Evolutionary conservation across 2,113 vertebrate genomes (phyloP), one percentile per base, ranked within the genome.

Genomic region (Sphyrna mokarran): DNA sequence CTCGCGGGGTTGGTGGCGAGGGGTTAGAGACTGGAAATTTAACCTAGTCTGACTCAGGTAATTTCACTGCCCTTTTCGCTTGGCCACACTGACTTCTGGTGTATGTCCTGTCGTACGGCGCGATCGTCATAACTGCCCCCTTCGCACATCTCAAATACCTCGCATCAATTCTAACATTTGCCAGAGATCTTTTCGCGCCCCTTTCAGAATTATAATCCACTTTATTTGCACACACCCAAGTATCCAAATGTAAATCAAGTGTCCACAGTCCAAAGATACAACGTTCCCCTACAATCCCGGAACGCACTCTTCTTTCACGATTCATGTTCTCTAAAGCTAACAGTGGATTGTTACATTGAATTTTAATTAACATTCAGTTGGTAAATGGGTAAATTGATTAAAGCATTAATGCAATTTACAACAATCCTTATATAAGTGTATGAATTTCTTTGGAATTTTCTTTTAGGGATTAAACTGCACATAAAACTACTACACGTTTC

Each of bases 321-420:
- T 40, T 37, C n/a, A 68, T 26, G 69, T 70, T 94, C 66, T 69
- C 8, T 0, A 89, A 89, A 54, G 86, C 1, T 95, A 95, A 95
- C 69, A 95, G 48, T 48, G 54, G 68, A 29, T 29, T 26, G 48
- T 29, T 72, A 26, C 48, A 54, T 95, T 95, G 69, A 72, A 48
- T 70, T 94, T 70, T 70, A 95, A 95, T 95, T 70, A 72, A 54
- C 94, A 72, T 68, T 93, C 29, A 66, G 22, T 29, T 70, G 23
- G 40, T 70, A 69, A 94, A 86, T 86, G 29, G 72, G 1, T 86
- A 89, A 54, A 94, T 72, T 94, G 68, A 94, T 16, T 29, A 29
- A 94, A n/a, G 68, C 26, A 43, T 69, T 63, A 43, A 69, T 94
- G 61, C 37, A 94, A 43, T 48, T 72, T 72, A 33, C 16, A 29